Evolutionary conservation across 2,797 vertebrate genomes (phyloP).

Genomic region (Peromyscus nudipes): DNA sequence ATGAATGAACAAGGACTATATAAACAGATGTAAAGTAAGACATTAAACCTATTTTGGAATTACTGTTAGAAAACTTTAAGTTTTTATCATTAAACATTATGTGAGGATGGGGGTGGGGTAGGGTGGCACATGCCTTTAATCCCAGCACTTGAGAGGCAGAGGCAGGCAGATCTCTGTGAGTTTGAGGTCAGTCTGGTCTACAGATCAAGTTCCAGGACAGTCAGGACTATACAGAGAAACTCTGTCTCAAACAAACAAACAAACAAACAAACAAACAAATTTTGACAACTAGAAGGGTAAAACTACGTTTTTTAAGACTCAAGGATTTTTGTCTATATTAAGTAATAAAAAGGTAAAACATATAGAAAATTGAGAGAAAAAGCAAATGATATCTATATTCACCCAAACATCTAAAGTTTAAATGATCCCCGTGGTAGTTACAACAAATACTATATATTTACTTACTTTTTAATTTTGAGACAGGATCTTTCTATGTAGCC

Average conservation of each 20-base stretch:
- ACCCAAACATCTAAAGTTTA: slow-evolving; percentile 19
- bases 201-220: not conserved
- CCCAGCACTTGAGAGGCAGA: not conserved
- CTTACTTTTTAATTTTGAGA: not conserved
- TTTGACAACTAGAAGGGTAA: slow-evolving; percentile 7
- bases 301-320: slow-evolving; percentile 6
- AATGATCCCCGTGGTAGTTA: slow-evolving; percentile 28
- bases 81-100: slow-evolving; percentile 37
- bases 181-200: not conserved
- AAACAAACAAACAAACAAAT: not conserved
- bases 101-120: no score
- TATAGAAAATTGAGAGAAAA: not conserved
- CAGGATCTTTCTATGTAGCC: not conserved
- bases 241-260: not conserved
- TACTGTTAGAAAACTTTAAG: slow-evolving; percentile 18
- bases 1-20: slow-evolving; percentile 21
- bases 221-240: no score
- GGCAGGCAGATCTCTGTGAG: not conserved
- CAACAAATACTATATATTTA: not conserved
- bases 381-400: not conserved
- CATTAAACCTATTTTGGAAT: not conserved
- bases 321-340: slow-evolving; percentile 24
- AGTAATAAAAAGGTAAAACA: not conserved
- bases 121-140: not conserved
- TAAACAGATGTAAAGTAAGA: not conserved